Conservation (phyloP, 2,113 vertebrate species). For the Meles meles region DNA sequence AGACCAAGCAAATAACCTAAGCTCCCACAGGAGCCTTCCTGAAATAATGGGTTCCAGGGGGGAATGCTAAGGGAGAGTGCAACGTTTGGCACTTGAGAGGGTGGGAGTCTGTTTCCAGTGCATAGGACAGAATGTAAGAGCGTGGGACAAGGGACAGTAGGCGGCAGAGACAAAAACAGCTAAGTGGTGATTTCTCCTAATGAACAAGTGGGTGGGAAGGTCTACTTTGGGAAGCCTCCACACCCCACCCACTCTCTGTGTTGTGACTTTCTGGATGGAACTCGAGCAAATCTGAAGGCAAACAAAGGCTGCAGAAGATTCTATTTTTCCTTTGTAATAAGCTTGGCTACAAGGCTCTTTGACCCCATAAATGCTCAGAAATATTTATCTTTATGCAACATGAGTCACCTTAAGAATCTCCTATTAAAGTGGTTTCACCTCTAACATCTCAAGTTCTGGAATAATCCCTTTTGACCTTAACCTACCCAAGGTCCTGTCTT, state of each 20-base stretch:
- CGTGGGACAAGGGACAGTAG: conserved; percentile 59
- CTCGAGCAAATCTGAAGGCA: conserved; percentile 42
- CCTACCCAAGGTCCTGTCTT: not conserved
- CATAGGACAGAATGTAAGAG: conserved; percentile 68
- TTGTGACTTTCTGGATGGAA: conserved; percentile 60
- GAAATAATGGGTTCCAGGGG: not conserved
- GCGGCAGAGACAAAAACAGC: conserved; percentile 65
- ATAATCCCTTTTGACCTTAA: not conserved
- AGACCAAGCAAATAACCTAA: not conserved
- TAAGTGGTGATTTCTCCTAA: conserved; percentile 73
- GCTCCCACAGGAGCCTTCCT: not conserved
- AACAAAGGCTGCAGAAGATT: conserved; percentile 36
- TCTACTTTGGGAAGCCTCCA: conserved; percentile 76
- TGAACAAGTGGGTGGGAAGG: conserved; percentile 65
- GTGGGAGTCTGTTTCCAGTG: conserved; percentile 39
- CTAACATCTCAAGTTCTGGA: not conserved
- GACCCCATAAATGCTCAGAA: conserved; percentile 25
- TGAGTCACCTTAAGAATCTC: not conserved
- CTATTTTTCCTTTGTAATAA: not conserved
- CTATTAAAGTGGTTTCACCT: not conserved
- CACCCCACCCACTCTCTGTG: conserved; percentile 56
- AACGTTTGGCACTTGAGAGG: conserved; percentile 14
- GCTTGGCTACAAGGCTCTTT: not conserved
- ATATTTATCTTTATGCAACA: not conserved
- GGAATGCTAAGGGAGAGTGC: not conserved